Evolutionary conservation across 2,888 invertebrate species (phyloP), one percentile per base, ranked within the genome.

Genomic region (Erynnis tages): DNA sequence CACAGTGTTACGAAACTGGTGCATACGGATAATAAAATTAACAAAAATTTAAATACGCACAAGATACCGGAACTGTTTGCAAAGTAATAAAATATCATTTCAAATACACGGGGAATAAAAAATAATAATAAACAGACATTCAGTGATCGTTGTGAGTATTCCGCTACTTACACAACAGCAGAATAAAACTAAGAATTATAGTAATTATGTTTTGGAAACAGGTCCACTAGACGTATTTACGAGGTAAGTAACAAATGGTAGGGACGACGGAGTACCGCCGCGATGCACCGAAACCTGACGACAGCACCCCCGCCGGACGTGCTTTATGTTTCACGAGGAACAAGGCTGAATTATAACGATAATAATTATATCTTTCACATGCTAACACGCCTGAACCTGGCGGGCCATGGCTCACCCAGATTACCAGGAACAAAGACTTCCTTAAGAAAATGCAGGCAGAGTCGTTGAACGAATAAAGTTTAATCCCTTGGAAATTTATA

Each of bases 391-490:
- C 59, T 57, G 66, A 76, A 74, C 69, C 70, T 69, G 61, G 65
- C 63, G 56, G 70, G 74, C 76, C 80, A 82, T 80, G 81, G 81
- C 60, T 56, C 44, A 49, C 14, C 6, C 43, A 53, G 58, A 58
- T 59, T 69, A 75, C 67, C 64, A 71, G 62, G 65, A 67, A 77
- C 76, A 73, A 80, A 80, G 77, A 53, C 67, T 65, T 67, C 71
- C 66, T 67, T 61, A 62, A 57, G 57, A 57, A 35, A 44, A 45
- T 11, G 27, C 35, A 30, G 32, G 10, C 35, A 17, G 41, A 14
- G 50, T 35, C 53, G 38, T 45, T 50, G 43, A 43, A 50, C 50
- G 43, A 27, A 29, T 44, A 50, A 43, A 44, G 50, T 37, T 29
- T 35, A 27, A 43, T 43, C 41, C 17, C 35, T 37, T 44, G 14